Base-by-base conservation (phyloP, 2,113 vertebrate species). In the Cephalopholis sonnerati region DNA sequence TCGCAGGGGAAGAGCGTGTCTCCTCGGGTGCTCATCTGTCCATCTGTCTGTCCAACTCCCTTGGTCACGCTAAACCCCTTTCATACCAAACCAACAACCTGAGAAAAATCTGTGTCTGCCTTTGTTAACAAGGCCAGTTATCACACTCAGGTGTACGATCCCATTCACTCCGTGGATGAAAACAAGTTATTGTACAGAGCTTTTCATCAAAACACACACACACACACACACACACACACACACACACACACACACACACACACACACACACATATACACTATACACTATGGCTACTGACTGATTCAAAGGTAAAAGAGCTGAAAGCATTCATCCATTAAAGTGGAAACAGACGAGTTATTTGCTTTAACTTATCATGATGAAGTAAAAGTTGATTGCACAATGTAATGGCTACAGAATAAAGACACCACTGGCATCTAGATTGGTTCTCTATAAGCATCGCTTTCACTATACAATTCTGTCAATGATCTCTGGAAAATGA, bases 1-100 rank as follows among this genome's bases (percentile, higher is more conserved):
- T 71, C 83, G 74, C 77, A 46, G 73, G 90, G 77, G 86, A 87
- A 50, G 48, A 50, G 54, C 13, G 65, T 25, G 50, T 68, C 54
- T 29, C 11, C 36, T 62, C 15, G 15, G 73, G 55, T 9, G 79
- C 79, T 85, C 83, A 85, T 84, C 86, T 88, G 90, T 84, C 72
- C 77, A 68, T 84, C 84, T 81, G 71, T 74, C 81, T 67, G 53
- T 50, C 74, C 50, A 32, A 18, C 41, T 76, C 41, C 66, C 79
- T 27, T 15, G 54, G 74, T 61, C 44, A 8, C 53, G 18, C 62
- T 50, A 58, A 76, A 76, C 3, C 50, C 41, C 54, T 50, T 41
- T 41, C 11, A 63, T 63, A 82, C 16, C 24, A 64, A 74, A 77
- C 48, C 54, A 74, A 25, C 73, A 74, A 32, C 25, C 53, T 1